A percentile compares a stretch with the other conserved stretches of the same genome.
These are phyloP conservation scores for Dione juno DNA, from an alignment of 2,888 invertebrate genomes.

Conservation along the genomic window DNA sequence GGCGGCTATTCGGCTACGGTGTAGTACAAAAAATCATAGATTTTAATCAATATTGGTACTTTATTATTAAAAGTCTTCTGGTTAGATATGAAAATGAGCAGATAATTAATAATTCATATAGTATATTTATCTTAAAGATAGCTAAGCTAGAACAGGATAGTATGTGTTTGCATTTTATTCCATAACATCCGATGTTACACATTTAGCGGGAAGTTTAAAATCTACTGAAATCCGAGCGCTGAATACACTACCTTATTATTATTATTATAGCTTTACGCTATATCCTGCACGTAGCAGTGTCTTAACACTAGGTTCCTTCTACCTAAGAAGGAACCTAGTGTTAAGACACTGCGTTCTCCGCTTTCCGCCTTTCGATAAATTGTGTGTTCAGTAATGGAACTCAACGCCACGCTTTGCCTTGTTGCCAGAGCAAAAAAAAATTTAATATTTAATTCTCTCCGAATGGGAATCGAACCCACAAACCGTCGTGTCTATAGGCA, in stretches of 20 bases:
- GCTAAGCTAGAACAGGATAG: not conserved
- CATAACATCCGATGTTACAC: slow-evolving; percentile 13
- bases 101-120: not conserved
- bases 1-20: slow-evolving; percentile 57
- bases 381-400: not conserved
- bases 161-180: not conserved
- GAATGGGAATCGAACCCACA: not conserved
- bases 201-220: slow-evolving; percentile 31
- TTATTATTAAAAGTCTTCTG: slow-evolving; percentile 37
- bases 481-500: not conserved
- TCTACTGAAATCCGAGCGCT: not conserved
- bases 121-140: not conserved
- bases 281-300: too few species aligned
- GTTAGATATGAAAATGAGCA: slow-evolving; percentile 3
- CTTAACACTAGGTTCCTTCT: too few species aligned
- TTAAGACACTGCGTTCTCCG: not conserved
- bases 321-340: not conserved
- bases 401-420: too few species aligned
- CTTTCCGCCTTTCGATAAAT: not conserved
- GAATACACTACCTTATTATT: not conserved
- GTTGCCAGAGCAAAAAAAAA: too few species aligned
- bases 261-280: not conserved
- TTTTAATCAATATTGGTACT: slow-evolving; percentile 50
- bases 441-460: too few species aligned
- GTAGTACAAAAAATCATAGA: slow-evolving; percentile 58